Base-by-base conservation (phyloP, 2,113 vertebrate genomes). In the Lanius ludovicianus region DNA sequence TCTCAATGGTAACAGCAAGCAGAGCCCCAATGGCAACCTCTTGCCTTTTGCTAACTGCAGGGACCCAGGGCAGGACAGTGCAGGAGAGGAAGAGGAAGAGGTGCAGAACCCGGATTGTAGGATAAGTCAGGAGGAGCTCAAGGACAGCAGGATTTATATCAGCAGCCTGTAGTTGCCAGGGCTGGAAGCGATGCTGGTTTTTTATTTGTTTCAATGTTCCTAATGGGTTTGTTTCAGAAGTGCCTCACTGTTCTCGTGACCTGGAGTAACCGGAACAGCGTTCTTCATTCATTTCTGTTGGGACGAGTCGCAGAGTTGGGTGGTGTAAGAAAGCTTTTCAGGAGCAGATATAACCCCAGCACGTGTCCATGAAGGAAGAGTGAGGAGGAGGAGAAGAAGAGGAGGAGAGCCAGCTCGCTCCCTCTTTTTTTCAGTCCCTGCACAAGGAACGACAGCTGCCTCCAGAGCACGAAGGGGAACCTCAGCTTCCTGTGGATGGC, bases 231-330 rank as follows among this genome's bases (percentile, higher is more conserved):
- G 99, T 99, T 99, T 99, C 99, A 99, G 99, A 99, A 99, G 99
- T 99, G 99, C 99, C 99, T 99, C 99, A 99, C 99, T 99, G 99
- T 99, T 99, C 98, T 99, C 98, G 98, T 99, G 98, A 99, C 99
- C 98, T 99, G 98, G 99, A 98, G 98, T 98, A 98, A 98, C 98
- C 98, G 97, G 98, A 98, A 98, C 98, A 98, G 98, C 98, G 98
- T 98, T 98, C 98, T 98, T 98, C 98, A 98, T 98, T 98, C 98
- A 98, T 98, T 98, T 98, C 97, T 97, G 97, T 98, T 95, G 97
- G 98, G 98, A 97, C 94, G 93, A 98, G 97, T 97, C 97, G 97
- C 98, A 97, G 97, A 98, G 98, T 97, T 98, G 97, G 98, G 97
- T 97, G 97, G 97, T 98, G 96, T 92, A 97, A 97, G 97, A 96